Evolutionary conservation across 2,113 vertebrate species (phyloP).

Genomic region (Crotalus horridus): DNA sequence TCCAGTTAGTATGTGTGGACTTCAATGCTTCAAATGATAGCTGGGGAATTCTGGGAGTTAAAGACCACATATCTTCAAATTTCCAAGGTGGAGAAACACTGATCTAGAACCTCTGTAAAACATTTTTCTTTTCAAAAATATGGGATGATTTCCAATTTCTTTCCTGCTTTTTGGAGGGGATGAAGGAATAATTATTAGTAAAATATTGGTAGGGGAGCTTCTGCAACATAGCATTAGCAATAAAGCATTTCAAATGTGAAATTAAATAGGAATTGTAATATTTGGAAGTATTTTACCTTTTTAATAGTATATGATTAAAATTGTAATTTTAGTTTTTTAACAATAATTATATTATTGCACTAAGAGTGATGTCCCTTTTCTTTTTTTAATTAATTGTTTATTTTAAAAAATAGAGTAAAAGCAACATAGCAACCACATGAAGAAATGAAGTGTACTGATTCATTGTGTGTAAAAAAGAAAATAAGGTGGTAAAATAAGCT

Average conservation of each 20-base stretch:
- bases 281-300: neutral
- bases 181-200: neutral
- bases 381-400: neutral
- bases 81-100: neutral
- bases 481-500: neutral
- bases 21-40: neutral
- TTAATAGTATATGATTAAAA: neutral
- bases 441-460: slow-evolving; percentile 1
- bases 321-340: neutral
- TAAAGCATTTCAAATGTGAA: neutral
- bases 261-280: neutral
- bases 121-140: neutral
- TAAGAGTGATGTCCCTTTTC: neutral
- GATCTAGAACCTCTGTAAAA: neutral
- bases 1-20: neutral
- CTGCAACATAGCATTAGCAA: neutral
- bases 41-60: neutral
- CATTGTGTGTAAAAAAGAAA: neutral
- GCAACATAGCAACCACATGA: neutral
- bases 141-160: neutral
- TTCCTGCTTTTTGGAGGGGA: neutral
- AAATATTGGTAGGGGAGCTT: neutral
- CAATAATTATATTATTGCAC: neutral
- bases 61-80: neutral
- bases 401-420: neutral